Conservation (phyloP, 2,888 invertebrate species). For the Meganola albula region DNA sequence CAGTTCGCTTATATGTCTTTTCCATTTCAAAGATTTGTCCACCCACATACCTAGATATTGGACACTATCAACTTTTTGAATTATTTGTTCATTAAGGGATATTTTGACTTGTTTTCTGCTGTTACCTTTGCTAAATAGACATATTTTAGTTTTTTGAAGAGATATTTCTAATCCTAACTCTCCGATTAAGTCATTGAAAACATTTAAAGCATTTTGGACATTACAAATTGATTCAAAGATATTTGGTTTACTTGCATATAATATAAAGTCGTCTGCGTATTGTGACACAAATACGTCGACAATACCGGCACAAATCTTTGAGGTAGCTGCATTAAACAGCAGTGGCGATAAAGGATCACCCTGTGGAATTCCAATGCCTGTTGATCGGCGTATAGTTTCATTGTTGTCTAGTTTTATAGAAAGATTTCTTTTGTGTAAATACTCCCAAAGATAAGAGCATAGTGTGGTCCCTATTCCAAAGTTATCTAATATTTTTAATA, state of each 20-base stretch:
- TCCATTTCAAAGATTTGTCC: neutral
- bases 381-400: neutral
- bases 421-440: neutral
- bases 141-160: neutral
- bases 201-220: no score
- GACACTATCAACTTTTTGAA: slow-evolving; percentile 3
- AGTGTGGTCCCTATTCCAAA: neutral
- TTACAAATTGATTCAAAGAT: no score
- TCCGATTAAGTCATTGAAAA: no score
- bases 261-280: neutral
- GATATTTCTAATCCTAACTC: no score
- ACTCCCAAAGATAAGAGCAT: neutral
- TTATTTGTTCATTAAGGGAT: neutral
- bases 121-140: neutral
- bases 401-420: neutral
- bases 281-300: no score
- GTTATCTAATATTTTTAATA: neutral
- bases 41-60: neutral
- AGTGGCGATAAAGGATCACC: neutral
- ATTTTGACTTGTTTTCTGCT: neutral
- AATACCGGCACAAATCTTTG: no score
- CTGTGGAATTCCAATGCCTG: neutral
- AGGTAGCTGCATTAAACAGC: neutral
- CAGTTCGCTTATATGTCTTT: neutral
- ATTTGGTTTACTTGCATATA: neutral